A percentile compares a stretch with the other conserved stretches of the same genome.
Evolutionary conservation across 2,113 vertebrate species (phyloP).

Genomic region (Apeltes quadracus): DNA sequence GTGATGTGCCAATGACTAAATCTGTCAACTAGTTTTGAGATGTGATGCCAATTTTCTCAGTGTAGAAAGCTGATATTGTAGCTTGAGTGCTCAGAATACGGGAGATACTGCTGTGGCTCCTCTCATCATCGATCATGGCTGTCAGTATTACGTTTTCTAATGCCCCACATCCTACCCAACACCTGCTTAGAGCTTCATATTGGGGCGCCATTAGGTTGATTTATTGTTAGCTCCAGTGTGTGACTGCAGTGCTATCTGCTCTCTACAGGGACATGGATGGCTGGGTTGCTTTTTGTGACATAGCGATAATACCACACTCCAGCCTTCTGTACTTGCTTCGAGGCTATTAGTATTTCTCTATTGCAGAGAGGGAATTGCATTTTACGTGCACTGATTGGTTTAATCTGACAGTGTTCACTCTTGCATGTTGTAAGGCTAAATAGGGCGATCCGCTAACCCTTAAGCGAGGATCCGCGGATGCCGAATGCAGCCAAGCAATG

Average conservation of each 20-base stretch:
- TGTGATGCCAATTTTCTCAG: not conserved
- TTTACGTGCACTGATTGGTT: constrained; percentile 50
- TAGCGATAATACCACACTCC: constrained; percentile 35
- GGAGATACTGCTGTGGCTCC: not conserved
- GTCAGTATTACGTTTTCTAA: constrained; percentile 41
- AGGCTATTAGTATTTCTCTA: constrained; percentile 46
- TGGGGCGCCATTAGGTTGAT: constrained; percentile 57
- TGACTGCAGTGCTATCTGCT: constrained; percentile 48
- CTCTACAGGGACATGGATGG: constrained; percentile 38
- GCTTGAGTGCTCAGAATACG: not conserved
- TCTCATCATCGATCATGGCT: constrained; percentile 37
- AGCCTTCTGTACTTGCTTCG: constrained; percentile 32
- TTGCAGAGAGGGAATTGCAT: constrained; percentile 29
- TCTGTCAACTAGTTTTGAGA: constrained; percentile 9
- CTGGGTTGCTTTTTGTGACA: constrained; percentile 53
- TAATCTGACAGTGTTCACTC: constrained; percentile 65
- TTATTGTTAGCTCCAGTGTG: constrained; percentile 45
- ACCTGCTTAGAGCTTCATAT: constrained; percentile 59
- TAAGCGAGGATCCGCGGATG: constrained; percentile 50
- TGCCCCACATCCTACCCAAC: constrained; percentile 33
- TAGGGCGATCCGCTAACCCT: constrained; percentile 52
- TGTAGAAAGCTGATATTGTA: not conserved
- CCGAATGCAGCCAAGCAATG: constrained; percentile 62
- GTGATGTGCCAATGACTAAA: constrained; percentile 13
- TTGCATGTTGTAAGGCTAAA: constrained; percentile 66